A percentile compares a stretch with the other conserved stretches of the same genome.
Conservation (phyloP, 2,888 invertebrate species). For the Palloptera scutellata region DNA sequence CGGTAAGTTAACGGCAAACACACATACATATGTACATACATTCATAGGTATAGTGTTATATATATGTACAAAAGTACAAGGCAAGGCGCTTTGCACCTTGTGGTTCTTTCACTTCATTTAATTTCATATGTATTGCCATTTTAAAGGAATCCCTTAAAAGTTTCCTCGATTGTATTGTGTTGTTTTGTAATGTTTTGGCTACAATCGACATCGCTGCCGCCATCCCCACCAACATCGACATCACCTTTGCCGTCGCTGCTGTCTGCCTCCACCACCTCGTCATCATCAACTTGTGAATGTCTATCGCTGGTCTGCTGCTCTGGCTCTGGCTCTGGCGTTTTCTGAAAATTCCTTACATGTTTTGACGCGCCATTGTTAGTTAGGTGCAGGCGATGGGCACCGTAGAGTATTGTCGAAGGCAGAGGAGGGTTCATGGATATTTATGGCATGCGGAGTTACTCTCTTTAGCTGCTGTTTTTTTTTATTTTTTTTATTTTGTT, state of each 20-base stretch:
- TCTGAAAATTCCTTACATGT: slow-evolving; percentile 39
- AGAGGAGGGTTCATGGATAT: background rate
- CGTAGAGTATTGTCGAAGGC: background rate
- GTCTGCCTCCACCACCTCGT: background rate
- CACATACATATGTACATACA: too few species aligned
- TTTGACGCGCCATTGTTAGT: slow-evolving; percentile 21
- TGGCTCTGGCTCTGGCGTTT: slow-evolving; percentile 27
- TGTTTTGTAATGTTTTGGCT: slow-evolving; percentile 17
- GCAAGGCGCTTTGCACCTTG: too few species aligned
- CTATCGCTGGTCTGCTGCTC: slow-evolving; percentile 36
- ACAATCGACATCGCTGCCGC: slow-evolving; percentile 17
- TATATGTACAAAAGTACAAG: slow-evolving; percentile 44
- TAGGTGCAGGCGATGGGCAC: background rate
- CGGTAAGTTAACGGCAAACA: too few species aligned
- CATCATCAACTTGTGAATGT: slow-evolving; percentile 36
- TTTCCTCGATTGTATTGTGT: background rate
- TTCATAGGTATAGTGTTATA: too few species aligned
- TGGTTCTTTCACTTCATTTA: slow-evolving; percentile 29
- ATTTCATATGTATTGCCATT: slow-evolving; percentile 21
- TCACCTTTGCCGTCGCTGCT: background rate
- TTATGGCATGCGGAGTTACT: slow-evolving; percentile 26
- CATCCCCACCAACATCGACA: slow-evolving; percentile 11
- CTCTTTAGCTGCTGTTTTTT: background rate
- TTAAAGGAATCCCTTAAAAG: slow-evolving; percentile 11
- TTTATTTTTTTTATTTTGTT: too few species aligned